Percentiles rank a stretch among this genome's conserved stretches.
Evolutionary conservation across 2,113 vertebrate species (phyloP).

Genomic region (Neoarius graeffei): DNA sequence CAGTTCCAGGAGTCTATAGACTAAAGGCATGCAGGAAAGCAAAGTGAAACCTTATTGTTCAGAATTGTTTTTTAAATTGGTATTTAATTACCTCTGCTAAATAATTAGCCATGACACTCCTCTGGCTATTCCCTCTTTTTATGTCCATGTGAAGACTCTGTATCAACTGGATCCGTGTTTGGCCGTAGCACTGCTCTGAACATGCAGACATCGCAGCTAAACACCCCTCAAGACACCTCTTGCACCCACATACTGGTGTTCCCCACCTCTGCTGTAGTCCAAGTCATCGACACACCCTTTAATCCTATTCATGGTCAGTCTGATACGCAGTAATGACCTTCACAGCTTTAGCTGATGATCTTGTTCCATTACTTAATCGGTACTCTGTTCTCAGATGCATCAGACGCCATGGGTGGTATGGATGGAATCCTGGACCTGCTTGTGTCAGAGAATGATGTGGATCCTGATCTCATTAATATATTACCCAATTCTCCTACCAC

Average conservation of each 20-base stretch:
- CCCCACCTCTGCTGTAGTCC: slow-evolving; percentile 93
- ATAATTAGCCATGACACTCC: not conserved
- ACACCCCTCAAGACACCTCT: slow-evolving; percentile 95
- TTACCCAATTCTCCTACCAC: slow-evolving; percentile 81
- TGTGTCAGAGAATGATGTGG: slow-evolving; percentile 87
- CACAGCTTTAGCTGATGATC: not conserved
- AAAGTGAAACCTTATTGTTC: not conserved
- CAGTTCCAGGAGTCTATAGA: not conserved
- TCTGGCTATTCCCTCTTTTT: not conserved
- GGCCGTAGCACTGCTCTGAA: slow-evolving; percentile 96
- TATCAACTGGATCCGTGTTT: slow-evolving; percentile 94
- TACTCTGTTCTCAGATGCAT: slow-evolving; percentile 78
- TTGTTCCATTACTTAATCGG: not conserved
- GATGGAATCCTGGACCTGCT: slow-evolving; percentile 91
- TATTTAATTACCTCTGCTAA: not conserved
- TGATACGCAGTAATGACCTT: too few relatives aligned
- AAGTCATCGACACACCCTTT: slow-evolving; percentile 92
- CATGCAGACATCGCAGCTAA: slow-evolving; percentile 95
- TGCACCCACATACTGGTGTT: slow-evolving; percentile 98
- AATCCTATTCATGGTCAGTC: slow-evolving; percentile 83
- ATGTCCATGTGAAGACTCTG: slow-evolving; percentile 70
- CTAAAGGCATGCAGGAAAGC: not conserved
- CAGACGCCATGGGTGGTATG: slow-evolving; percentile 81
- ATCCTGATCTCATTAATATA: slow-evolving; percentile 95
- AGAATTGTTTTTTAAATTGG: not conserved